Conservation (phyloP, 2,888 invertebrate species). For the Dolichomitus sp. region DNA sequence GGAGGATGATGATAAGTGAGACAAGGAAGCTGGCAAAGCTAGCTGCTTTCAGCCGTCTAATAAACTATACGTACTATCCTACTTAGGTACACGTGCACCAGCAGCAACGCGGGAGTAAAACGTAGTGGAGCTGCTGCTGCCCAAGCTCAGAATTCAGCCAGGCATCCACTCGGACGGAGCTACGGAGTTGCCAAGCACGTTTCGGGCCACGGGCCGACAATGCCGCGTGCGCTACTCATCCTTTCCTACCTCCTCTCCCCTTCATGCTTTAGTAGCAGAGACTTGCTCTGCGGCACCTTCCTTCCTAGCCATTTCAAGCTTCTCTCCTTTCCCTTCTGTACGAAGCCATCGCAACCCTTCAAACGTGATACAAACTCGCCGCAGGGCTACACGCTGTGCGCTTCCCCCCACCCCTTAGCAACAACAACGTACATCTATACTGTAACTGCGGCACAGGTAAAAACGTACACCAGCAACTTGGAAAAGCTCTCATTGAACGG, state of each 20-base stretch:
- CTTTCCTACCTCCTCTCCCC: constrained; percentile 1
- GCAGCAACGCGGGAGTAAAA: background rate
- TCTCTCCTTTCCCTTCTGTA: constrained; percentile 21
- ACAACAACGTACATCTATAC: constrained; percentile 5
- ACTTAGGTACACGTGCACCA: constrained; percentile 70
- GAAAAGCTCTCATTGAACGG: constrained; percentile 22
- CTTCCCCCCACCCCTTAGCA: background rate
- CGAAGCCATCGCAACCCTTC: constrained; percentile 7
- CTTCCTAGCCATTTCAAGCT: constrained; percentile 15
- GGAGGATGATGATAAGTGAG: constrained; percentile 60
- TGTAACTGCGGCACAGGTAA: constrained; percentile 26
- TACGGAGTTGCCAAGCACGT: constrained; percentile 62
- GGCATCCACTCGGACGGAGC: constrained; percentile 59
- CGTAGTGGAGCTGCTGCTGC: constrained; percentile 30
- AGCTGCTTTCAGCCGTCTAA: constrained; percentile 70
- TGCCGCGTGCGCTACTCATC: constrained; percentile 54
- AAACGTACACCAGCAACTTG: constrained; percentile 8
- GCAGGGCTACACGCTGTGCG: constrained; percentile 6
- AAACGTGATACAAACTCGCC: constrained; percentile 57
- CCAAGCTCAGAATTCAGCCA: constrained; percentile 52
- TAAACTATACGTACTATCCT: constrained; percentile 71
- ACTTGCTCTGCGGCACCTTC: constrained; percentile 1
- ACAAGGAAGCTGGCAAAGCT: constrained; percentile 48
- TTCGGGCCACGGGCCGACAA: constrained; percentile 68
- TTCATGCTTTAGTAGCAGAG: constrained; percentile 2